Conservation (phyloP, 2,113 vertebrate genomes). For the Strigops habroptila region DNA sequence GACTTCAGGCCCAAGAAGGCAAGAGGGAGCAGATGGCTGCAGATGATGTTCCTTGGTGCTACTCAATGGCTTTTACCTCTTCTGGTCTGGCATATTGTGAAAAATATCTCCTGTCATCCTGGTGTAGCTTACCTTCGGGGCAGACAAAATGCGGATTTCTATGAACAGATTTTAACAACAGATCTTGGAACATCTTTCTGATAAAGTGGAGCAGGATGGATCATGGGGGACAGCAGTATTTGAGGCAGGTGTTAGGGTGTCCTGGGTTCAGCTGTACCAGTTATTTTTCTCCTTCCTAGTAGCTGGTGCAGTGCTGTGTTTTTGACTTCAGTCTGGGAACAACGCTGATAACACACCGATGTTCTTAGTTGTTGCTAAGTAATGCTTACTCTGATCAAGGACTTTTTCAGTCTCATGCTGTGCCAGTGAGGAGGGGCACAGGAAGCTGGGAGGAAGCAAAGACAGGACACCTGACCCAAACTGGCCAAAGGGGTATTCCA, state of each 20-base stretch:
- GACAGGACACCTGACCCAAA: too few relatives aligned
- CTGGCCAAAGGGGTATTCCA: too few relatives aligned
- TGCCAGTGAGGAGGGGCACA: too few relatives aligned
- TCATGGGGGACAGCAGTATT: background rate
- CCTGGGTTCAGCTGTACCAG: too few relatives aligned
- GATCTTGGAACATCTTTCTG: background rate
- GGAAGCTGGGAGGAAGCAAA: too few relatives aligned
- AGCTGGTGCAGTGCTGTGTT: too few relatives aligned
- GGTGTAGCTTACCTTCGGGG: accelerated
- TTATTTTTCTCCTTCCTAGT: too few relatives aligned
- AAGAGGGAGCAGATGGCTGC: background rate
- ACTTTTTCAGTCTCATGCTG: too few relatives aligned
- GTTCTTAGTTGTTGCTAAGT: too few relatives aligned
- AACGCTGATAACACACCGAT: too few relatives aligned
- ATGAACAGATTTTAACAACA: background rate
- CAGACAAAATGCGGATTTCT: background rate
- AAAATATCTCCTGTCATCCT: background rate
- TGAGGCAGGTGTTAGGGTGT: background rate
- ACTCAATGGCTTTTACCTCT: background rate
- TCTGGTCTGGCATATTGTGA: background rate
- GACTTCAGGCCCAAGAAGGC: background rate
- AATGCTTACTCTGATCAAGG: too few relatives aligned
- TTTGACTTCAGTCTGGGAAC: too few relatives aligned
- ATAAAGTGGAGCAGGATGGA: accelerated
- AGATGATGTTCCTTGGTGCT: background rate